Conservation (phyloP, 2,113 vertebrate genomes). For the Rhipidura dahli region DNA sequence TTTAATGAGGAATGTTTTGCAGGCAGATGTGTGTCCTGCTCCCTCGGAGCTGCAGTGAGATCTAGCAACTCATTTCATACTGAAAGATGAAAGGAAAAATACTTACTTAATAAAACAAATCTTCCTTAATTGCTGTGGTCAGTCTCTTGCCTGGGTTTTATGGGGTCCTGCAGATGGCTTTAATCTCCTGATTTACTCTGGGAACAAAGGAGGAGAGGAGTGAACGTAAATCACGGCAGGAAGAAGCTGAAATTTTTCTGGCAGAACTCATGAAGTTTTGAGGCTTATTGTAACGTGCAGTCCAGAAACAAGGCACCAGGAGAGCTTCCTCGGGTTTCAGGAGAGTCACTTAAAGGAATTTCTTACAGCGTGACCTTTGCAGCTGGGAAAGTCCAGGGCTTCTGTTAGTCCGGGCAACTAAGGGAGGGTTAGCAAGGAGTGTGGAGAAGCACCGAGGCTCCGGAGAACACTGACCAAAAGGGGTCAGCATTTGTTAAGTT, state of each 20-base stretch:
- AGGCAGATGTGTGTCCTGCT: not conserved
- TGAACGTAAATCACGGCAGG: not conserved
- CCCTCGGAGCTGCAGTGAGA: not conserved
- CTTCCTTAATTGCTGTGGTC: conserved; percentile 31
- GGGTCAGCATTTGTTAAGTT: conserved; percentile 40
- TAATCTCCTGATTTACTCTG: conserved; percentile 29
- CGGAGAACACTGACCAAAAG: conserved; percentile 15
- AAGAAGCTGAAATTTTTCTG: conserved; percentile 29
- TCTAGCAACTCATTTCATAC: not conserved
- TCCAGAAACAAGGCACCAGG: not conserved
- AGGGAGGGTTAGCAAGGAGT: not conserved
- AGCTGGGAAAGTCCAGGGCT: not conserved
- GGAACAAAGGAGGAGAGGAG: conserved; percentile 40
- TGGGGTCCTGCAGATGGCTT: conserved; percentile 37
- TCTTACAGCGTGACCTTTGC: not conserved
- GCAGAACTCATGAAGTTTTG: not conserved
- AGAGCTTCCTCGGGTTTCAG: not conserved
- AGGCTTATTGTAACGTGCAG: not conserved
- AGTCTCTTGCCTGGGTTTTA: conserved; percentile 34
- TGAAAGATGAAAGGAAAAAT: conserved; percentile 36
- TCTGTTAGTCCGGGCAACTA: not conserved
- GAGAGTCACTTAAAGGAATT: not conserved
- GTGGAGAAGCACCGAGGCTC: not conserved
- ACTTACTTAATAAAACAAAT: conserved; percentile 16
- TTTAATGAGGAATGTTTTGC: not conserved